Evolutionary conservation across 2,888 invertebrate genomes (phyloP).

Genomic region (Hydroisotoma schaefferi): DNA sequence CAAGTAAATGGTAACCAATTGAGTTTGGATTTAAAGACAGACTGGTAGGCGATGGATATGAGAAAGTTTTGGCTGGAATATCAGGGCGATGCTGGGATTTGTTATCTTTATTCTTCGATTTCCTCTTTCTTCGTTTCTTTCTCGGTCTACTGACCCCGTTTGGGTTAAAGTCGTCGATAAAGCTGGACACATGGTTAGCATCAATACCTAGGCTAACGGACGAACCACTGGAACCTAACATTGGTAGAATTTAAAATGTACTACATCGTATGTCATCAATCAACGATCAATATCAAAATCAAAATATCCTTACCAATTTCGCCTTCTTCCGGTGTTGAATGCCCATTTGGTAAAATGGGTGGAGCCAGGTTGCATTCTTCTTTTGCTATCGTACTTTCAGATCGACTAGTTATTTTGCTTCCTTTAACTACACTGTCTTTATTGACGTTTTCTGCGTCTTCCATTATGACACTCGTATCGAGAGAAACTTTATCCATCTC

Average conservation of each 20-base stretch:
- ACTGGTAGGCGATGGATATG: background rate
- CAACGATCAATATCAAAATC: background rate
- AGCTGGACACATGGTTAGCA: slow-evolving; percentile 2
- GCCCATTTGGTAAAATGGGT: no score
- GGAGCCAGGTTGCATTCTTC: no score
- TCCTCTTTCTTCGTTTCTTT: background rate
- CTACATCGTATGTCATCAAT: background rate
- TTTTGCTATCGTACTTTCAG: no score
- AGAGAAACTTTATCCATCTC: background rate
- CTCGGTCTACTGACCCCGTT: background rate
- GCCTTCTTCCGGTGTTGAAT: slow-evolving; percentile 8
- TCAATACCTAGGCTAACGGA: background rate
- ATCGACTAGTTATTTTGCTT: no score
- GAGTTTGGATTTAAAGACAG: slow-evolving; percentile 5
- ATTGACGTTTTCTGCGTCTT: no score
- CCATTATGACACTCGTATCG: background rate
- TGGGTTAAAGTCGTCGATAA: slow-evolving; percentile 1
- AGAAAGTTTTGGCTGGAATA: no score
- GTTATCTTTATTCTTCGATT: background rate
- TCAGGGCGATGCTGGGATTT: no score
- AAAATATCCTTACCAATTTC: slow-evolving; percentile 18
- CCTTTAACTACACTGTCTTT: no score
- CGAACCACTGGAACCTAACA: slow-evolving; percentile 4
- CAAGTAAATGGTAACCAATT: slow-evolving; percentile 12
- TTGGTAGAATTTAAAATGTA: no score